These are phyloP conservation scores for Myotis myotis DNA, from an alignment of 2,797 vertebrate species.

Conservation along the genomic window DNA sequence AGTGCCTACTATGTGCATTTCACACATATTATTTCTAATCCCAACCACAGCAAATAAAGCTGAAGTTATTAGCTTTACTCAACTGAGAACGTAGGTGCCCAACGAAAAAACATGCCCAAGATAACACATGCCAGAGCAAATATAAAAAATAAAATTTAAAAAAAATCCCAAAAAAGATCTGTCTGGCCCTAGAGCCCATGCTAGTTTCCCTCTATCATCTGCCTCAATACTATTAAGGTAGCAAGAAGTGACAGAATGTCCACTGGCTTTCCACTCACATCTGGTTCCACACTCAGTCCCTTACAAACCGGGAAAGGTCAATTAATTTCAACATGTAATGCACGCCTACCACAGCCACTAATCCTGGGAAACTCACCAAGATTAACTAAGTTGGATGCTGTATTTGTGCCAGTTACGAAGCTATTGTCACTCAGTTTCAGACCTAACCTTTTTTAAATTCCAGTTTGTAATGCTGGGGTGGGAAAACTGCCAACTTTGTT, in stretches of 20 bases:
- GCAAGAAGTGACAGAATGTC: neutral
- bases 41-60: neutral
- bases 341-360: neutral
- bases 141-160: neutral
- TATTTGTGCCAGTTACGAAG: neutral
- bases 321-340: neutral
- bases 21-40: neutral
- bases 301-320: neutral
- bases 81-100: neutral
- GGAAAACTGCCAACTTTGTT: neutral
- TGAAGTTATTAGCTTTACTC: neutral
- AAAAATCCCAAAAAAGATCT: neutral
- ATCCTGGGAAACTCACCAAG: neutral
- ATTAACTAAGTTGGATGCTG: neutral
- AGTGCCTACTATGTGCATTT: neutral
- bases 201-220: neutral
- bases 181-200: neutral
- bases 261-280: neutral
- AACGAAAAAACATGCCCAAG: neutral
- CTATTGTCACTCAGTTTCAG: neutral
- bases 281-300: neutral
- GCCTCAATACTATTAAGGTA: neutral
- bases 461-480: neutral
- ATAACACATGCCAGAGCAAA: neutral
- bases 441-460: constrained; percentile 36